These are phyloP conservation scores for Stenurella melanura DNA, from an alignment of 2,888 invertebrate genomes.

Conservation along the genomic window DNA sequence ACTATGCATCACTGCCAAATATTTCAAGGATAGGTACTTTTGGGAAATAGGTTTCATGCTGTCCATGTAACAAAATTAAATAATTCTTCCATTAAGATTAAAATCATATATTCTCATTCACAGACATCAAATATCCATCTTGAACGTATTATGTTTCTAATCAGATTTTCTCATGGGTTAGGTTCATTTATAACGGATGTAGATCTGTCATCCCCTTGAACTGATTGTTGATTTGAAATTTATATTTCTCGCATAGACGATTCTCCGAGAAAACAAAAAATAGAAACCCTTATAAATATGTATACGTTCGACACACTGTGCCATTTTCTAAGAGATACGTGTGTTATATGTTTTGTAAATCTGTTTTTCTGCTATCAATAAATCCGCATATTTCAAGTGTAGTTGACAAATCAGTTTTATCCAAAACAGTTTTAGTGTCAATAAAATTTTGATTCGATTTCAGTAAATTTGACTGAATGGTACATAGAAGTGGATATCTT, in stretches of 20 bases:
- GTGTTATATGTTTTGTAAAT: not conserved
- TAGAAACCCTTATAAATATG: not conserved
- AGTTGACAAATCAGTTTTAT: not conserved
- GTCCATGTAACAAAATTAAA: too few species aligned
- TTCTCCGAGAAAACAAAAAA: not conserved
- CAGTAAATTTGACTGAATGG: not conserved
- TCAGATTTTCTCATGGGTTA: too few species aligned
- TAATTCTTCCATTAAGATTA: too few species aligned
- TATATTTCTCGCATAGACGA: not conserved
- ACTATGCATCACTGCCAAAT: too few species aligned
- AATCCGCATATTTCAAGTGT: not conserved
- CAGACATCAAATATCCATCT: too few species aligned
- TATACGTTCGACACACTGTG: not conserved
- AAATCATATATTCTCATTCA: too few species aligned
- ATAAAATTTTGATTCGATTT: slow-evolving; percentile 3
- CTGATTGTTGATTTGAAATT: not conserved
- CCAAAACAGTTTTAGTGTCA: not conserved
- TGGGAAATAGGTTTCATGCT: too few species aligned
- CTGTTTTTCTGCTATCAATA: not conserved
- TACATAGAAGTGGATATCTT: too few species aligned
- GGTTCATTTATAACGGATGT: too few species aligned
- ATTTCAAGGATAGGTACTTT: too few species aligned
- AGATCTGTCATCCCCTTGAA: too few species aligned
- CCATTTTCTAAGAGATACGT: not conserved
- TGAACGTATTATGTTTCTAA: too few species aligned